Evolutionary conservation across 2,113 vertebrate species (phyloP).

Genomic region (Phyllostomus discolor): DNA sequence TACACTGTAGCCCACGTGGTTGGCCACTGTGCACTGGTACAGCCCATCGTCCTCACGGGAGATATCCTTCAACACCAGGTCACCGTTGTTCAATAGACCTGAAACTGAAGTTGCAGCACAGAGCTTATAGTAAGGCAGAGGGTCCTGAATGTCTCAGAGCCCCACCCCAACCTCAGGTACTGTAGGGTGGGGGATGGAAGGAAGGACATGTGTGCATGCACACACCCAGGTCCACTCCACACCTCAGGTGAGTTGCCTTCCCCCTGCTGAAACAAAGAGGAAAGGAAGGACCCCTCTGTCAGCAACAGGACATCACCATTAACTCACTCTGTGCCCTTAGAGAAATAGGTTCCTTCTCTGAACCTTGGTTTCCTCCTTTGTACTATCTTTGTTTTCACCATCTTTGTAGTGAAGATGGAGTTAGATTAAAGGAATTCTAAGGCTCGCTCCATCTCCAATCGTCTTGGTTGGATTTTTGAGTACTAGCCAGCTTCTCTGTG

Average conservation of each 20-base stretch:
- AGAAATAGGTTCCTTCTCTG: neutral
- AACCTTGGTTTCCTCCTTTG: neutral
- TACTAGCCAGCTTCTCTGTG: neutral
- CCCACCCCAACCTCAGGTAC: neutral
- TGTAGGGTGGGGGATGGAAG: neutral
- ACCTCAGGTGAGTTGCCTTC: neutral
- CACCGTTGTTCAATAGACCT: conserved; percentile 70
- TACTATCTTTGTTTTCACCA: neutral
- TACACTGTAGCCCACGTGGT: conserved; percentile 83
- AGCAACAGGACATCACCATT: neutral
- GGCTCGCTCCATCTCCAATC: neutral
- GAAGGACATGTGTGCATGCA: neutral
- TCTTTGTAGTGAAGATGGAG: neutral
- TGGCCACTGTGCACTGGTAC: conserved; percentile 87
- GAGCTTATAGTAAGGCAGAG: fast-evolving
- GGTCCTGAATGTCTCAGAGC: neutral
- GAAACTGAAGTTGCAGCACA: neutral
- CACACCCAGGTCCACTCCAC: neutral
- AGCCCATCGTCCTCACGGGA: conserved; percentile 79
- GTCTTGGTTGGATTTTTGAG: neutral
- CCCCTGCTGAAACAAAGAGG: neutral
- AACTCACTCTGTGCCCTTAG: neutral
- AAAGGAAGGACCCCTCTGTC: neutral
- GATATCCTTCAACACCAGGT: conserved; percentile 85
- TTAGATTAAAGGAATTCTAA: neutral